These are phyloP conservation scores for Saxidomus purpurata DNA, from an alignment of 1,140 invertebrate genomes.

Conservation along the genomic window DNA sequence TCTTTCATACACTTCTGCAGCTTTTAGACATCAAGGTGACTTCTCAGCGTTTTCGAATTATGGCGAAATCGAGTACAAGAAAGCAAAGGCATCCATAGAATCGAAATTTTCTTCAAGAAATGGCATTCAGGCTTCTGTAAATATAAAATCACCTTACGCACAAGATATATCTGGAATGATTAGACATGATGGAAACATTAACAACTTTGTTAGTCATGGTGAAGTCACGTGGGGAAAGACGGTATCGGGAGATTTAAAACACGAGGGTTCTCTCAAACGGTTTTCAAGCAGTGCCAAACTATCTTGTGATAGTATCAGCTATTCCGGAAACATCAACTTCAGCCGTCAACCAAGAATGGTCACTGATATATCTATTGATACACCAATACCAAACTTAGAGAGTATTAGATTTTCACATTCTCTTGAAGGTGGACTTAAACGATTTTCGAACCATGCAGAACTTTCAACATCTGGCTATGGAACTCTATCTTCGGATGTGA, in stretches of 20 bases:
- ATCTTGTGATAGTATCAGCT: not conserved
- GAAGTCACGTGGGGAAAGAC: constrained; percentile 5
- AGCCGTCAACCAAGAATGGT: constrained; percentile 6
- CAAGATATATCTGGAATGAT: not conserved
- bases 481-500: constrained; percentile 18
- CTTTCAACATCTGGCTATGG: not conserved
- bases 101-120: not conserved
- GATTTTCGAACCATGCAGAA: not conserved
- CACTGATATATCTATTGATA: not conserved
- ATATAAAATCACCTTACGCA: not conserved
- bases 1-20: not conserved
- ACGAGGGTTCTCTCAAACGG: not conserved
- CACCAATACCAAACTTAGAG: not conserved
- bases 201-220: constrained; percentile 48
- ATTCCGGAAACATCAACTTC: constrained; percentile 36
- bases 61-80: constrained; percentile 30
- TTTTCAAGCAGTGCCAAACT: not conserved
- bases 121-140: not conserved
- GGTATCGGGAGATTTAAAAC: not conserved
- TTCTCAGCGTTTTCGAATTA: not conserved
- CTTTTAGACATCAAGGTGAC: constrained; percentile 14
- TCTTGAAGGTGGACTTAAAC: not conserved
- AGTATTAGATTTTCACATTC: not conserved
- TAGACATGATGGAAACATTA: constrained; percentile 9
- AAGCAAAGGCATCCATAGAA: constrained; percentile 13